Evolutionary conservation across 30 jellyfish, hydroid and myxozoan genomes (phyloP).

Genomic region (Cassiopea andromeda): DNA sequence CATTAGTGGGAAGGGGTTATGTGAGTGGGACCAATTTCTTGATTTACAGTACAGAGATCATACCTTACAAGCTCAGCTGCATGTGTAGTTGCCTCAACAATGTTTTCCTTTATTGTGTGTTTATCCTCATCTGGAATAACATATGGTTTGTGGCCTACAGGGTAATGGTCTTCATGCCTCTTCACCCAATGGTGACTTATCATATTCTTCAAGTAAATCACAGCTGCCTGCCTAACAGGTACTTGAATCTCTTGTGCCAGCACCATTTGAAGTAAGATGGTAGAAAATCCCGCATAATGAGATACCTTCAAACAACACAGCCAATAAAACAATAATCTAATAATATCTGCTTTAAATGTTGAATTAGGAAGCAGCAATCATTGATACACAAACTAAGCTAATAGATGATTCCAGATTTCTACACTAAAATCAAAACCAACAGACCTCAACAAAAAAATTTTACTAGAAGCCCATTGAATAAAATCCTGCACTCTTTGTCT

Average conservation of each 20-base stretch:
- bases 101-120: constrained; percentile 67
- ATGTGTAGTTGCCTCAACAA: constrained; percentile 88
- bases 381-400: too few relatives aligned
- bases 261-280: constrained; percentile 79
- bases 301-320: constrained; percentile 53
- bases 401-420: too few relatives aligned
- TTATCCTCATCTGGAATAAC: constrained; percentile 85
- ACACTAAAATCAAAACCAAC: too few relatives aligned
- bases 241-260: constrained; percentile 79
- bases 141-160: constrained; percentile 59
- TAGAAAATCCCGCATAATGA: constrained; percentile 80
- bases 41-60: background rate
- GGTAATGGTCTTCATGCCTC: constrained; percentile 54
- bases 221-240: constrained; percentile 93
- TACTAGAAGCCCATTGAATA: too few relatives aligned
- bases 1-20: too few relatives aligned
- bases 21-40: too few relatives aligned
- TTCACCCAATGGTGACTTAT: constrained; percentile 84
- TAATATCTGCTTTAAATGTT: too few relatives aligned
- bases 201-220: constrained; percentile 83
- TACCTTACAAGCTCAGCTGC: constrained; percentile 93
- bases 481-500: too few relatives aligned
- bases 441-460: too few relatives aligned
- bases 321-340: too few relatives aligned
- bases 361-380: too few relatives aligned